Conservation (phyloP, 2,888 invertebrate species). For the Toxonevra muliebris region DNA sequence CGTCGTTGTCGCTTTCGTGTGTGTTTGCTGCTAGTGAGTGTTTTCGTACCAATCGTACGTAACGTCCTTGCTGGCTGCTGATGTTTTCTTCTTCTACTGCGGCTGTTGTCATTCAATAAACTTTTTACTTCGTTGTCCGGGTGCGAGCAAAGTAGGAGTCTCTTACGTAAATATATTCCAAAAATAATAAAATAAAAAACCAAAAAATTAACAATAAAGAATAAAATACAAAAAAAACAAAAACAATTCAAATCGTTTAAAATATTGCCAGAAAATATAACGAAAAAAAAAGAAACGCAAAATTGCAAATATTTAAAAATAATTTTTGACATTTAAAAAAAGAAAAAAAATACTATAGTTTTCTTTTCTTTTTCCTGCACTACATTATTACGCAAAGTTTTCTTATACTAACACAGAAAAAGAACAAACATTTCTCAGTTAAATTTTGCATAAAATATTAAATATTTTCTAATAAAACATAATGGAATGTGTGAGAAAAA, state of each 20-base stretch:
- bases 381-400: too few relatives aligned
- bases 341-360: not conserved
- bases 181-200: conserved; percentile 20
- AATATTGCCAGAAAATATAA: conserved; percentile 6
- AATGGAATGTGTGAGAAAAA: conserved; percentile 17
- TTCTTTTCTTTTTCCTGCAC: too few relatives aligned
- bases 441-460: not conserved
- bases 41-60: conserved; percentile 32
- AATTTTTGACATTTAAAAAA: not conserved
- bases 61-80: conserved; percentile 42
- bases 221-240: conserved; percentile 13
- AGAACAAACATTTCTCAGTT: not conserved
- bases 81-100: conserved; percentile 39
- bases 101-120: conserved; percentile 44
- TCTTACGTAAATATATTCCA: conserved; percentile 45
- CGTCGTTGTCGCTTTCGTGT: conserved; percentile 27
- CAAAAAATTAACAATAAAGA: conserved; percentile 5
- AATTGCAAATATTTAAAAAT: not conserved
- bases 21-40: conserved; percentile 40
- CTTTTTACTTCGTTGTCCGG: conserved; percentile 43
- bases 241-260: conserved; percentile 14
- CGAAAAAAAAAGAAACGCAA: not conserved
- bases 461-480: conserved; percentile 3
- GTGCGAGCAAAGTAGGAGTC: conserved; percentile 41
- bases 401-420: too few relatives aligned